Evolutionary conservation across 1,140 invertebrate genomes (phyloP), one percentile per base, ranked within the genome.

Genomic region (Physella acuta): DNA sequence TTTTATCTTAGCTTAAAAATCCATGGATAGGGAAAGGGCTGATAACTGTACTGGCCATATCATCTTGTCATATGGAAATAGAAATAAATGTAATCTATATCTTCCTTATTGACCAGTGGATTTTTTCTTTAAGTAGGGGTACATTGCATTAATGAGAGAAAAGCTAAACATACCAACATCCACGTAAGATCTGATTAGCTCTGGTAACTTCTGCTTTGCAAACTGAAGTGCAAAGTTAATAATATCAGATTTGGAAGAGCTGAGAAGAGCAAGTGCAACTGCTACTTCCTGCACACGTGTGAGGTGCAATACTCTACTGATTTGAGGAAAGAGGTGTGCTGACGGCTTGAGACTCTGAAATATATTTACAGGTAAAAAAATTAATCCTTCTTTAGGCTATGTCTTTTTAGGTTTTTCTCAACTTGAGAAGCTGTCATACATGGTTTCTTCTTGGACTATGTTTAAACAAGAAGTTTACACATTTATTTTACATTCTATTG

Each of bases 241-340:
- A 58, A 92, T 89, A 76, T 96, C 94, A 56, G 87, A 74, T 81
- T 91, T 91, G 16, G 89, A 89, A 0, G 93, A 94, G 82, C 92
- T 89, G 51, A 91, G 89, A 64, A 96, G 86, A 58, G 92, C 91
- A 78, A 97, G 87, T 39, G 92, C 92, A 86, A 96, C 91, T 28
- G 92, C 91, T 78, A 95, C 92, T 88, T 97, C 94, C 86, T 95
- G 92, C 20, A 94, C 90, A 76, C 91, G 88, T 61, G 90, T 92
- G 73, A 96, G 89, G 78, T 91, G 91, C 72, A 95, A 88, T 77
- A 92, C 88, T 87, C 92, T 92, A 83, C 91, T 92, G 65, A 97
- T 88, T 78, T 93, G 91, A 78, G 87, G 87, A 82, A 95, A 90
- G 79, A 95, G 89, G 79, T 92, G 90, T 73, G 89, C 82, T 72